Evolutionary conservation across 30 jellyfish, hydroid and myxozoan genomes (phyloP).

Genomic region (Mastigias papua): DNA sequence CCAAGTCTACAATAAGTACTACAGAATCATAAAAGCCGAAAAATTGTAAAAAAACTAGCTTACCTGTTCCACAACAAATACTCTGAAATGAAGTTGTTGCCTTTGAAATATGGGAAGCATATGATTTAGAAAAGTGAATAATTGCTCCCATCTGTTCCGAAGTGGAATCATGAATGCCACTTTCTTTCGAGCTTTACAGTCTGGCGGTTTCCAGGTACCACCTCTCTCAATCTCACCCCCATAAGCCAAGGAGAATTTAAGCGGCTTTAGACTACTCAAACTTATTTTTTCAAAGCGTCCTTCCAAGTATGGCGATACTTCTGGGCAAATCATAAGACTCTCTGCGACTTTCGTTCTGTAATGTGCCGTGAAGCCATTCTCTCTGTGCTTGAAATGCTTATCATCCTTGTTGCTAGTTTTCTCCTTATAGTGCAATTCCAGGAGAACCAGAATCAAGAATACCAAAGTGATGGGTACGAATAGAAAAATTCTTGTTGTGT

Average conservation of each 20-base stretch:
- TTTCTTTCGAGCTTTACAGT: constrained; percentile 29
- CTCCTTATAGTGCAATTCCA: too few relatives aligned
- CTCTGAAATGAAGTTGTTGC: constrained; percentile 38
- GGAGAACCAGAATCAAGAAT: too few relatives aligned
- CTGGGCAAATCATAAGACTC: background rate
- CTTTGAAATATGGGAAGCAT: constrained; percentile 80
- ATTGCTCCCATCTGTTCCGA: constrained; percentile 73
- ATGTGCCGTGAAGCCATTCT: too few relatives aligned
- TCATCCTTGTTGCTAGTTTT: too few relatives aligned
- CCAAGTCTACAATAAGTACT: background rate
- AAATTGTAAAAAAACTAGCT: background rate
- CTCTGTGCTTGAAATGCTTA: too few relatives aligned
- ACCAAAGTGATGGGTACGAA: too few relatives aligned
- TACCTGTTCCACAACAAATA: constrained; percentile 38
- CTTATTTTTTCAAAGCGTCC: background rate
- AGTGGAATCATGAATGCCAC: constrained; percentile 79
- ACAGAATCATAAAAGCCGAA: background rate
- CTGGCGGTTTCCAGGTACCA: constrained; percentile 14
- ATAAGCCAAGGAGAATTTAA: background rate
- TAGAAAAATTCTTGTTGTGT: too few relatives aligned
- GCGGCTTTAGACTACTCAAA: background rate
- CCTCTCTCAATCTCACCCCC: constrained; percentile 23
- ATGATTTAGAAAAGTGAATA: constrained; percentile 60
- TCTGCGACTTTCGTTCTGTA: too few relatives aligned
- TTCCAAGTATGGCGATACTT: background rate